Evolutionary conservation across 2,888 invertebrate species (phyloP), one percentile per base, ranked within the genome.

Genomic region (Mesochorus sp.): DNA sequence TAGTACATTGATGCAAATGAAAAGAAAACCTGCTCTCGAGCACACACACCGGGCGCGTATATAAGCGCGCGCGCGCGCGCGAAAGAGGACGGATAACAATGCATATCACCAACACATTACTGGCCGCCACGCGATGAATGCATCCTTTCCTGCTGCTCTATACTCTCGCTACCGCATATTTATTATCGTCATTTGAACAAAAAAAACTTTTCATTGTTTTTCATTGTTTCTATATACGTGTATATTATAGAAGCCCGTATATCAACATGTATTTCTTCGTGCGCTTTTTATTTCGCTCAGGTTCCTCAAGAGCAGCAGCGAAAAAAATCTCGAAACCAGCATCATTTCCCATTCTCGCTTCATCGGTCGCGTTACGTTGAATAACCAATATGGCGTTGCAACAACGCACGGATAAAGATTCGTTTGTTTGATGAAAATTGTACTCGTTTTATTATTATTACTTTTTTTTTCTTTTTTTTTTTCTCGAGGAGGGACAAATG

Each of bases 401-500:
- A n/a, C n/a, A n/a, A n/a, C n/a, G n/a, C n/a, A n/a, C n/a, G n/a
- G n/a, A n/a, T n/a, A n/a, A n/a, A n/a, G n/a, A n/a, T n/a, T n/a
- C n/a, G n/a, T n/a, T n/a, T n/a, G n/a, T n/a, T n/a, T n/a, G n/a
- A n/a, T n/a, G n/a, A n/a, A n/a, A n/a, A n/a, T n/a, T n/a, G n/a
- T n/a, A n/a, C n/a, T n/a, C n/a, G n/a, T n/a, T n/a, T n/a, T n/a
- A n/a, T n/a, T n/a, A n/a, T n/a, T n/a, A n/a, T n/a, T n/a, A n/a
- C n/a, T n/a, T n/a, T n/a, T n/a, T n/a, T n/a, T n/a, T n/a, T n/a
- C n/a, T n/a, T n/a, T n/a, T n/a, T n/a, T n/a, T n/a, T n/a, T n/a
- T n/a, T n/a, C n/a, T n/a, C n/a, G 76, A 67, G 71, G 55, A 71
- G 78, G 76, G 72, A 70, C 71, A 70, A 80, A 78, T 70, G n/a